Conservation (phyloP, 2,797 vertebrate species). For the Liasis olivaceus region DNA sequence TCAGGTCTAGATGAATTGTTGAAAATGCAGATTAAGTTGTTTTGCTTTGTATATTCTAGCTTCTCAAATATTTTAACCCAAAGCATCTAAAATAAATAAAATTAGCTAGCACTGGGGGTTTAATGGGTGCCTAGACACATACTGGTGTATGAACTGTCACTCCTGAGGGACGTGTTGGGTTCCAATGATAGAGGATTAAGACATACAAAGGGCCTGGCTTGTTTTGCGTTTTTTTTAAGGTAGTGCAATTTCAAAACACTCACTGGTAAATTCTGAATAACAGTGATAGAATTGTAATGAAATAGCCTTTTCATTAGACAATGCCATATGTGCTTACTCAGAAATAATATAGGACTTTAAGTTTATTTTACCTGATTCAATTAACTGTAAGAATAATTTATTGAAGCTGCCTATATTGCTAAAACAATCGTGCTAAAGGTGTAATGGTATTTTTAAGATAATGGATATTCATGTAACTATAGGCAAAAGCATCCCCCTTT, state of each 20-base stretch:
- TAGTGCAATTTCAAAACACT: neutral
- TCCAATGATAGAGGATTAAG: neutral
- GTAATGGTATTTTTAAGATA: neutral
- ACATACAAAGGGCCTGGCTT: neutral
- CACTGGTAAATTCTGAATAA: neutral
- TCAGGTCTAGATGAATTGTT: too few species aligned
- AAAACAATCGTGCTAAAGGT: neutral
- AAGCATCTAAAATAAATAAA: neutral
- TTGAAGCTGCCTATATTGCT: neutral
- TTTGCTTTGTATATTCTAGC: too few species aligned
- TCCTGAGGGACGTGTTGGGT: neutral
- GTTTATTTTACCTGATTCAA: neutral
- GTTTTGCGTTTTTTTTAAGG: neutral
- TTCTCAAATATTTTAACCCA: too few species aligned
- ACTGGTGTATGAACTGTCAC: neutral
- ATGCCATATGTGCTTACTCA: neutral
- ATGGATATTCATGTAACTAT: neutral
- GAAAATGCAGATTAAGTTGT: too few species aligned
- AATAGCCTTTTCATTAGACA: neutral
- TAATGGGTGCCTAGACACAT: neutral
- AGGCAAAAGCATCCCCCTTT: neutral
- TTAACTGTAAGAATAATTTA: neutral
- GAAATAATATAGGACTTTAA: neutral
- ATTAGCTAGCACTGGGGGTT: neutral
- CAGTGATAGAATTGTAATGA: constrained; percentile 10